A percentile compares a stretch with the other conserved stretches of the same genome.
phyloP scores from a whole-genome alignment of 2,888 invertebrate genomes.

The Keiferia lycopersicella region DNA sequence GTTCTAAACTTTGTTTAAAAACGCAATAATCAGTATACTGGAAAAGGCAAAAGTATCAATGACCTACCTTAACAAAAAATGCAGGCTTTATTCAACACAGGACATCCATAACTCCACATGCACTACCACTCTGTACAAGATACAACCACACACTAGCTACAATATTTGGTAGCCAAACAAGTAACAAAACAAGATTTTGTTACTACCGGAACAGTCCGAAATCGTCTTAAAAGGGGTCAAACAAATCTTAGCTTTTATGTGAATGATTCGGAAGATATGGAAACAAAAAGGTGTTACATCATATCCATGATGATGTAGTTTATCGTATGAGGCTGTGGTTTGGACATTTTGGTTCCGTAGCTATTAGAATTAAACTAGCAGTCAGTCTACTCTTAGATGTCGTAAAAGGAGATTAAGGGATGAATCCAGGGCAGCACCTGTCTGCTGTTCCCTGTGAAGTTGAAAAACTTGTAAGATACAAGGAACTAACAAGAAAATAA shows the following conservation, averaged over 20 bases:
- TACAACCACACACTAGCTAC: not conserved
- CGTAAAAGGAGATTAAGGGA: too few relatives aligned
- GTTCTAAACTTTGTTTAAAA: too few relatives aligned
- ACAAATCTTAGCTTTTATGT: not conserved
- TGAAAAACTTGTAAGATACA: too few relatives aligned
- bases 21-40: too few relatives aligned
- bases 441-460: too few relatives aligned
- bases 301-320: not conserved
- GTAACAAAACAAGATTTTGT: not conserved
- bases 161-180: not conserved
- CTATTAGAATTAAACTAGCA: not conserved
- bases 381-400: not conserved
- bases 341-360: not conserved
- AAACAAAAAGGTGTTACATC: not conserved
- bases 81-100: not conserved
- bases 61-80: not conserved
- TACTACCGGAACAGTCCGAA: not conserved
- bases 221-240: conserved; percentile 15
- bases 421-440: too few relatives aligned
- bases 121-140: not conserved
- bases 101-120: not conserved
- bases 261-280: not conserved
- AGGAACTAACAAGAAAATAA: too few relatives aligned
- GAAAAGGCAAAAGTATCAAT: not conserved
- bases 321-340: not conserved